phyloP scores from a whole-genome alignment of 2,797 vertebrate species.

The Neosilurus mollespiculum region DNA sequence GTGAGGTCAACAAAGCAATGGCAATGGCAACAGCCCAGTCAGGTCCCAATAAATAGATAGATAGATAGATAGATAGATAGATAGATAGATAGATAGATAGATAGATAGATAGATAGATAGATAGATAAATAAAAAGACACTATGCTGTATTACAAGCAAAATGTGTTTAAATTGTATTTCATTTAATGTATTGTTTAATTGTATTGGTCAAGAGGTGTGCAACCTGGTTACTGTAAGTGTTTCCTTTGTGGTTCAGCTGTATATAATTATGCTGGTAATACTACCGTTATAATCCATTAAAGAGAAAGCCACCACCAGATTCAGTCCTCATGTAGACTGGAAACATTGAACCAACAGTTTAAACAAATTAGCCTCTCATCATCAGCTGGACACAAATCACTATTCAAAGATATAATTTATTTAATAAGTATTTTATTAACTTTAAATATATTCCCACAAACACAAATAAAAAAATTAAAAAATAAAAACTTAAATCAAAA shows the following conservation, averaged over 20 bases:
- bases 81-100: background rate
- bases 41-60: no score
- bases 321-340: background rate
- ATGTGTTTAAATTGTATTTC: no score
- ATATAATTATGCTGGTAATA: no score
- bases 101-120: background rate
- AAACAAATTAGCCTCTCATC: background rate
- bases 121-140: no score
- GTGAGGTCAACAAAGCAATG: no score
- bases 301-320: background rate
- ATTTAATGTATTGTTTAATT: no score
- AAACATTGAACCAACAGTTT: background rate
- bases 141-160: no score
- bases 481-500: background rate
- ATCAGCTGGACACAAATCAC: background rate
- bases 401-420: no score
- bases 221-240: background rate
- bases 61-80: background rate
- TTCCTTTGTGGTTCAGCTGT: background rate
- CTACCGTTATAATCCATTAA: background rate
- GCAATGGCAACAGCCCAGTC: no score
- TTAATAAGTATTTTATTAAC: background rate
- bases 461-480: background rate
- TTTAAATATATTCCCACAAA: no score
- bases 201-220: no score